Conservation (phyloP, 2,888 invertebrate genomes). For the Pristionchus entomophagus region DNA sequence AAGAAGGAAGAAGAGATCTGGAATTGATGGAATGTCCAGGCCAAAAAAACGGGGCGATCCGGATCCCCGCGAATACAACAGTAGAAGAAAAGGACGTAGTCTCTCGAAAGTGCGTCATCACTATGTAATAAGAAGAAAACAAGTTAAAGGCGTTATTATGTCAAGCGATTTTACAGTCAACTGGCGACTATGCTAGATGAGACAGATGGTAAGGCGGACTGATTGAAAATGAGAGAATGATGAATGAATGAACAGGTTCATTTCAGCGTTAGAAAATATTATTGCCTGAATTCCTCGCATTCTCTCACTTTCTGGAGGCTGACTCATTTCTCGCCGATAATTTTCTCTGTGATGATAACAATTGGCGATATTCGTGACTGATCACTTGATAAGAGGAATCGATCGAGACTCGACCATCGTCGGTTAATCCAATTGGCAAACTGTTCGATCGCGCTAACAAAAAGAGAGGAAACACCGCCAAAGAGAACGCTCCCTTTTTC, state of each 20-base stretch:
- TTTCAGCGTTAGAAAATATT: too few relatives aligned
- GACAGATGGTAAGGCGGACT: not conserved
- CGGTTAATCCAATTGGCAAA: not conserved
- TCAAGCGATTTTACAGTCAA: not conserved
- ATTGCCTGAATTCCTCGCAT: too few relatives aligned
- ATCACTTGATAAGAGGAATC: not conserved
- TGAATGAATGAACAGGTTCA: too few relatives aligned
- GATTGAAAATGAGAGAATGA: not conserved
- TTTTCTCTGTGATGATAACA: not conserved
- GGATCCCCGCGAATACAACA: too few relatives aligned
- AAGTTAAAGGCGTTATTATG: not conserved
- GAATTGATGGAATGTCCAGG: not conserved
- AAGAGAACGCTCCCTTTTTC: not conserved
- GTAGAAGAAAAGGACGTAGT: not conserved
- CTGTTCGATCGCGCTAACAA: not conserved
- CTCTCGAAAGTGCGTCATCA: not conserved
- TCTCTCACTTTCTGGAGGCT: not conserved
- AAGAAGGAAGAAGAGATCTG: conserved; percentile 30
- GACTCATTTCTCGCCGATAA: too few relatives aligned
- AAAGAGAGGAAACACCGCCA: too few relatives aligned
- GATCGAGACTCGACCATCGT: not conserved
- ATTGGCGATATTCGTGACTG: not conserved
- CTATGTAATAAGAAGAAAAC: not conserved
- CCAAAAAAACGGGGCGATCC: not conserved
- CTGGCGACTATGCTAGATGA: not conserved